These are phyloP conservation scores for Dromiciops gliroides DNA, from an alignment of 2,113 vertebrate species.

Conservation along the genomic window DNA sequence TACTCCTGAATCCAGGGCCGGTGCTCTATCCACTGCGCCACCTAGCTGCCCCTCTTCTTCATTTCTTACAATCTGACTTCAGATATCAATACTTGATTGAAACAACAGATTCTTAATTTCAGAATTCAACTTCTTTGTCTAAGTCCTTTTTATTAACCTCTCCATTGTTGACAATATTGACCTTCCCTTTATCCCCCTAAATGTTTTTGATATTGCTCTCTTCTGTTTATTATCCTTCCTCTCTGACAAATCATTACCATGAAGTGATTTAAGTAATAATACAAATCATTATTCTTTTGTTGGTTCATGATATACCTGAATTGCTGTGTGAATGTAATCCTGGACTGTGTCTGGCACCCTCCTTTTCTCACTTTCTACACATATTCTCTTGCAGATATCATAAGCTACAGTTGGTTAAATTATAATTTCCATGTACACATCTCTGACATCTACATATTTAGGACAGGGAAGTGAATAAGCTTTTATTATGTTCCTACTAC, in stretches of 20 bases:
- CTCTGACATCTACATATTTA: background rate
- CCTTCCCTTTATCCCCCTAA: background rate
- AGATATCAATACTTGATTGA: background rate
- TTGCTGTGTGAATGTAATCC: background rate
- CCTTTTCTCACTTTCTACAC: background rate
- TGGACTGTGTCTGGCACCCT: background rate
- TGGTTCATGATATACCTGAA: background rate
- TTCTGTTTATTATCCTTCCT: background rate
- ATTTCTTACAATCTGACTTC: background rate
- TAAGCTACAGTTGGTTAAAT: background rate
- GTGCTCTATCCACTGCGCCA: too few relatives aligned
- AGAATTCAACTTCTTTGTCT: background rate
- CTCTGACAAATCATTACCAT: background rate
- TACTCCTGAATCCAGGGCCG: too few relatives aligned
- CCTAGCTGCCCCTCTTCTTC: too few relatives aligned
- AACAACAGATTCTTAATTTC: background rate
- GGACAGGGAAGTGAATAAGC: background rate
- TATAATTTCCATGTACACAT: background rate
- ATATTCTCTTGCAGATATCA: background rate
- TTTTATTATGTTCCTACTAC: background rate
- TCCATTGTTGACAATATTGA: background rate
- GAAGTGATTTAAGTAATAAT: background rate
- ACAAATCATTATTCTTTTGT: background rate
- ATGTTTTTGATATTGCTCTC: background rate
- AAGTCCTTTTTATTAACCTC: background rate